Evolutionary conservation across 2,113 vertebrate species (phyloP), one percentile per base, ranked within the genome.

Genomic region (Aramus guarauna): DNA sequence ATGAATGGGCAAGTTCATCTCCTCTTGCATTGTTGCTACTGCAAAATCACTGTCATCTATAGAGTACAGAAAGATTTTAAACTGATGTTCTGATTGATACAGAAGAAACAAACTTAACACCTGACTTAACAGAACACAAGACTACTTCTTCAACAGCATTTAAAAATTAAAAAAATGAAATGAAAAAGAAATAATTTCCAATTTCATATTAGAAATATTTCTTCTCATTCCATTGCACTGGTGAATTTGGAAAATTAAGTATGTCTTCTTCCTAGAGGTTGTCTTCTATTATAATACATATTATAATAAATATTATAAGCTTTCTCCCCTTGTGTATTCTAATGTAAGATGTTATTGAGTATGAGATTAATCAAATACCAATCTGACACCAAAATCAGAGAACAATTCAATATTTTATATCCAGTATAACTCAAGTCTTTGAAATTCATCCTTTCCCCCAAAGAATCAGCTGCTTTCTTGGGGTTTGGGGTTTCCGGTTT

Each of bases 51-150:
- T 53, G 11, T 59, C n/a, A 77, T 10, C 37, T 59, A 30, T 1
- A 23, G 26, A 68, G 17, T 26, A 88, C 11, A 80, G 32, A 53
- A 66, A 62, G 9, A 47, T 45, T 73, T 91, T 52, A 85, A 90
- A 69, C 6, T 79, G 21, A 23, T 88, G 7, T 76, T 78, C 43
- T 48, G 34, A 37, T 22, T 34, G 23, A 59, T 53, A 32, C 6
- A 77, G 39, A 88, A 85, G 60, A 90, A 81, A 34, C 15, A 62
- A 74, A 74, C 15, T 23, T 60, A 79, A 34, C 17, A 39, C 7
- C 1, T 3, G 27, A 66, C 18, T 62, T 60, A 39, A 60, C 9
- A 72, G 3, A 2, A 58, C 4, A 43, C 8, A 0, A 2, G 32
- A 58, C 3, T 64, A 48, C 4, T 2, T 56, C 20, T 76, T 58